phyloP scores from a whole-genome alignment of 2,113 vertebrate genomes.

The Hippocampus mohnikei region DNA sequence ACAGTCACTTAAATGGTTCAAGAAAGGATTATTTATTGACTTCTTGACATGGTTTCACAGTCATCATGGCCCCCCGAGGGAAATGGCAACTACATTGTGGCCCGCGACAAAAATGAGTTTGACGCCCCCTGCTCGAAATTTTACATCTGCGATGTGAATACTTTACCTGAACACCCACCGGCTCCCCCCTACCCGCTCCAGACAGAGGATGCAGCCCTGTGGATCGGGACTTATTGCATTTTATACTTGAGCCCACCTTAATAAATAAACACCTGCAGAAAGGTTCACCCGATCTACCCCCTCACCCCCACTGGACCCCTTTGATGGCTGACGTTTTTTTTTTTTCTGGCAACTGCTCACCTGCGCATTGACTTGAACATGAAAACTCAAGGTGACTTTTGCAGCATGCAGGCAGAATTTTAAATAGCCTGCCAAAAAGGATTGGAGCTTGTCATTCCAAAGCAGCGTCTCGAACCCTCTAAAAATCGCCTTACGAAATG shows the following conservation, averaged over 20 bases:
- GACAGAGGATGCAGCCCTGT: too few relatives aligned
- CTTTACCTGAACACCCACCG: too few relatives aligned
- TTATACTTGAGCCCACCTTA: neutral
- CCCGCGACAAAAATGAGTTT: too few relatives aligned
- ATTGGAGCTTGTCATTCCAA: neutral
- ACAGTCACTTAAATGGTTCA: too few relatives aligned
- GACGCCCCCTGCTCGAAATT: too few relatives aligned
- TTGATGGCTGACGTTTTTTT: neutral
- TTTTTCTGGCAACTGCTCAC: neutral
- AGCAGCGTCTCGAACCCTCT: neutral
- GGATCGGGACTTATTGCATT: too few relatives aligned
- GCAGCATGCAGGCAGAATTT: neutral
- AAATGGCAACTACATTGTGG: too few relatives aligned
- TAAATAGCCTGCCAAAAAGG: neutral
- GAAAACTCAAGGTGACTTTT: neutral
- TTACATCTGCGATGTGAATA: too few relatives aligned
- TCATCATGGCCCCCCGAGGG: too few relatives aligned
- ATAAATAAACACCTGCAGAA: neutral
- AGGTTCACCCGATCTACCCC: neutral
- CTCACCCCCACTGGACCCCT: neutral
- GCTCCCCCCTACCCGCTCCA: too few relatives aligned
- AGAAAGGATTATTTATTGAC: too few relatives aligned
- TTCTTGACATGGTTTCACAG: too few relatives aligned
- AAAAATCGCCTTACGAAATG: neutral
- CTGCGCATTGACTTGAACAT: neutral